A percentile compares a stretch with the other conserved stretches of the same genome.
Conservation (phyloP, 1,140 invertebrate species). For the Lycorma delicatula region DNA sequence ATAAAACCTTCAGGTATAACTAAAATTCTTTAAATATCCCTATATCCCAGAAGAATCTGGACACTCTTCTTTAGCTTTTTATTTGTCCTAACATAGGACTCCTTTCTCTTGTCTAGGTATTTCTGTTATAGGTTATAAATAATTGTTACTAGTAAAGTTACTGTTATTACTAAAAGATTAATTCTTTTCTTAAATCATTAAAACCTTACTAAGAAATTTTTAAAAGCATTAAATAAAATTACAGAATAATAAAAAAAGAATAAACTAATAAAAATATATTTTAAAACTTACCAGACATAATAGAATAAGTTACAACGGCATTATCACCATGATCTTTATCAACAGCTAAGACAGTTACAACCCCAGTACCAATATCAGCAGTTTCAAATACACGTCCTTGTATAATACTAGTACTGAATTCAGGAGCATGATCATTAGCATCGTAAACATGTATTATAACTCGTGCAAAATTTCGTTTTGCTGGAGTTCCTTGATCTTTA, state of each 20-base stretch:
- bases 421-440: conserved; percentile 82
- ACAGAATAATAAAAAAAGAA: neutral
- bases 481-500: conserved; percentile 77
- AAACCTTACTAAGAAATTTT: too few species aligned
- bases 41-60: too few species aligned
- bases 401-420: conserved; percentile 64
- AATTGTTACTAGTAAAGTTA: too few species aligned
- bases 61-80: too few species aligned
- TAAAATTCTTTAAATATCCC: too few species aligned
- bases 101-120: too few species aligned
- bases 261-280: neutral
- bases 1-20: too few species aligned
- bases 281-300: conserved; percentile 52
- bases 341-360: conserved; percentile 63
- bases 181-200: too few species aligned
- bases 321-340: conserved; percentile 77
- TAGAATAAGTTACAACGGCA: conserved; percentile 68
- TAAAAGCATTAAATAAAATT: neutral
- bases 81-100: too few species aligned
- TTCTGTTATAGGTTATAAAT: too few species aligned
- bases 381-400: conserved; percentile 69
- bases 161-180: too few species aligned
- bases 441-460: conserved; percentile 74
- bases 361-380: conserved; percentile 57
- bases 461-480: conserved; percentile 74